Conservation (phyloP, 2,113 vertebrate species). For the Agapornis roseicollis region DNA sequence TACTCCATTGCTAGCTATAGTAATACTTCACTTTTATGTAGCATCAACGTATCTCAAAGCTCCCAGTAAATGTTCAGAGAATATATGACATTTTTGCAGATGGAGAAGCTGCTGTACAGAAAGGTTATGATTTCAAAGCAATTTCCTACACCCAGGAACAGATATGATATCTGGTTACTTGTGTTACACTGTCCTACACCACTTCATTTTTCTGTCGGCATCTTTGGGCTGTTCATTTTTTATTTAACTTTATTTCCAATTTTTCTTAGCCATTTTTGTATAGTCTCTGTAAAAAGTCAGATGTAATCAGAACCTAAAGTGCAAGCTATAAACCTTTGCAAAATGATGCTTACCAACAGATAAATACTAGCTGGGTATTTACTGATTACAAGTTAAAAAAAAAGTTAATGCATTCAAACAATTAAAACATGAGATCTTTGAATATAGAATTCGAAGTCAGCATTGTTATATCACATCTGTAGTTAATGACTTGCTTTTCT, state of each 20-base stretch:
- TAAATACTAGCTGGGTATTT: not conserved
- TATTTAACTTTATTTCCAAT: not conserved
- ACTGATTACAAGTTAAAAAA: not conserved
- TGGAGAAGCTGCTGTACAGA: not conserved
- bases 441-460: not conserved
- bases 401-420: not conserved
- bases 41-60: not conserved
- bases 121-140: not conserved
- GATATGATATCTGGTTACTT: not conserved
- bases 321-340: not conserved
- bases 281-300: not conserved
- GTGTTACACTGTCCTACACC: not conserved
- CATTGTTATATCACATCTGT: not conserved
- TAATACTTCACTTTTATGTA: not conserved
- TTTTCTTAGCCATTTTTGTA: not conserved
- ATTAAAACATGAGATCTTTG: not conserved
- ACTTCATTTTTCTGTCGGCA: not conserved
- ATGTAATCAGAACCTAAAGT: not conserved
- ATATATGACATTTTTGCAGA: not conserved
- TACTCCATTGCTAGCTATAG: not conserved
- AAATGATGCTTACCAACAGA: not conserved
- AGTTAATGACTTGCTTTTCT: not conserved
- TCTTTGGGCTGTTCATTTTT: not conserved
- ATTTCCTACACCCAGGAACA: not conserved
- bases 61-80: not conserved